A percentile compares a stretch with the other conserved stretches of the same genome.
Conservation (phyloP, 2,888 invertebrate species). For the Machimus atricapillus region DNA sequence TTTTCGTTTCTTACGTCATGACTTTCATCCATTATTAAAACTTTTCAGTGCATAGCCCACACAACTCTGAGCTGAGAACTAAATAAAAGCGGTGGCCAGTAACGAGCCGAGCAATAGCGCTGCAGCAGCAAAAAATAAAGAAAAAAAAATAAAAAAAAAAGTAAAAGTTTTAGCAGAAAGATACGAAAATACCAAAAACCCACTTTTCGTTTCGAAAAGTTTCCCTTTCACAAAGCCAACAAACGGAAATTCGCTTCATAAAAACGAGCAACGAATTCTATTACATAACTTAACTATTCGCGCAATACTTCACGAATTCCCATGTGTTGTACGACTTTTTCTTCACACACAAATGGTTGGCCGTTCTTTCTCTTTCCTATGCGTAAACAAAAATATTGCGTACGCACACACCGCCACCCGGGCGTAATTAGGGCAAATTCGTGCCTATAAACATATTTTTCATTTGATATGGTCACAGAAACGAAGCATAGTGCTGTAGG, state of each 20-base stretch:
- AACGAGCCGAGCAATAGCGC: not conserved
- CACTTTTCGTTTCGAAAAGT: constrained; percentile 40
- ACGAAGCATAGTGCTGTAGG: constrained; percentile 37
- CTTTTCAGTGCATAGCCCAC: constrained; percentile 41
- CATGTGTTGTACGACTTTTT: constrained; percentile 28
- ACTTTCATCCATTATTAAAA: constrained; percentile 42
- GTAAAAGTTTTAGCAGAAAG: constrained; percentile 40
- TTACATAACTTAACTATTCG: constrained; percentile 39
- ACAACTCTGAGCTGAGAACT: constrained; percentile 22
- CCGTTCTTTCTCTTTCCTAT: constrained; percentile 36
- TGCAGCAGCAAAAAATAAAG: not conserved
- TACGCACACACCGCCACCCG: constrained; percentile 6
- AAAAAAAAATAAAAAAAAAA: constrained; percentile 9
- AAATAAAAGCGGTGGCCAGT: not conserved
- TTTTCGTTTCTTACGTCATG: constrained; percentile 38
- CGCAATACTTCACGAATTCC: constrained; percentile 32
- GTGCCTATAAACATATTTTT: constrained; percentile 34
- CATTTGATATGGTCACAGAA: constrained; percentile 36
- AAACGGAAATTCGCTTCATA: constrained; percentile 40
- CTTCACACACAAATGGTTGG: constrained; percentile 24
- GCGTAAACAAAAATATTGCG: constrained; percentile 35
- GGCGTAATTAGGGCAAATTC: constrained; percentile 41
- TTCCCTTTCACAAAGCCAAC: constrained; percentile 34
- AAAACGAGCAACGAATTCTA: constrained; percentile 39
- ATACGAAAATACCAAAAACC: constrained; percentile 42